Evolutionary conservation across 2,113 vertebrate genomes (phyloP), one percentile per base, ranked within the genome.

Genomic region (Neopipo cinnamomea): DNA sequence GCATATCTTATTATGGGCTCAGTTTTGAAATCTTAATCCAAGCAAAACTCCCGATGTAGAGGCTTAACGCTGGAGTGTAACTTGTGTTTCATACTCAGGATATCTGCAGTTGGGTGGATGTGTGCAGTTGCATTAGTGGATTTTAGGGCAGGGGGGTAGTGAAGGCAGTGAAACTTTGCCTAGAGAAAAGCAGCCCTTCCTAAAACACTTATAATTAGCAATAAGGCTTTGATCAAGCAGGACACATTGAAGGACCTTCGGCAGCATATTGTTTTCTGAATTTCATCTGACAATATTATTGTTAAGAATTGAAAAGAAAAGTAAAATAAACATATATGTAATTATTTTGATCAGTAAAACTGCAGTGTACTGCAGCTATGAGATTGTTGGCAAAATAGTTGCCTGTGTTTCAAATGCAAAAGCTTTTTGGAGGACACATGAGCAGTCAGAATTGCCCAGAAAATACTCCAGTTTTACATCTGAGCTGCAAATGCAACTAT

Each of bases 1-100:
- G 61, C 88, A 93, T 87, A 94, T 91, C 94, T 97, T 91, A 78
- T 93, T 95, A 97, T 95, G 88, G 78, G 75, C 92, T 97, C 82
- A 82, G 75, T 95, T 92, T 95, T 37, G 93, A 95, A 96, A 91
- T 91, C 89, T 96, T 91, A 88, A 94, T 96, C 89, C 96, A 96
- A 96, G 91, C 65, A 96, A 93, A 97, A 95, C 93, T 93, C 76
- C 8, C 52, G 3, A 2, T 74, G 58, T 74, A 61, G 59, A 91
- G 80, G 56, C 52, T 79, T 88, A 91, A 71, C 8, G 1, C 71
- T 49, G 30, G 53, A 90, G 88, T 0, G 3, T 58, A 91, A 91
- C 90, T 93, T 10, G 58, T 85, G 61, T 79, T 95, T 74, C 6
- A 0, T 55, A 31, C n/a, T 88, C n/a, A 4, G 70, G 89, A 62